Evolutionary conservation across 1,140 invertebrate species (phyloP).

Genomic region (Ooceraea biroi): DNA sequence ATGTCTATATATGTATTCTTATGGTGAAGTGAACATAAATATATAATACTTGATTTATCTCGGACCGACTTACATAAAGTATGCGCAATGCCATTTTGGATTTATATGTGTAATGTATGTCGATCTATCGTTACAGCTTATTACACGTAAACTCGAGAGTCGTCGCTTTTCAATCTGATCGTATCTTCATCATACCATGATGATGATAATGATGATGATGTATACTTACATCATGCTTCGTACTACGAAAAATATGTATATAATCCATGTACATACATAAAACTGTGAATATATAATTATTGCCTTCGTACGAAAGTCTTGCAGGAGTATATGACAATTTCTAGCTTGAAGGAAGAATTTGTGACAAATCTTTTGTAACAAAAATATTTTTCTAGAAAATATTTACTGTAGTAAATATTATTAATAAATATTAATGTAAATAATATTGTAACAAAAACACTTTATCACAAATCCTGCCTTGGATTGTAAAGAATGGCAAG

Average conservation of each 20-base stretch:
- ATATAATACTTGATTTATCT: slow-evolving; percentile 70
- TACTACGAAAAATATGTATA: neutral
- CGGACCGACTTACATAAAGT: slow-evolving; percentile 58
- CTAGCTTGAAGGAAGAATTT: slow-evolving; percentile 6
- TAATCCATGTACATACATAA: slow-evolving; percentile 64
- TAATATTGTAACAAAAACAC: neutral
- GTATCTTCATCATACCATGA: too few relatives aligned
- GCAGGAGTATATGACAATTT: neutral
- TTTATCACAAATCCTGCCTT: neutral
- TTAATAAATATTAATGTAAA: too few relatives aligned
- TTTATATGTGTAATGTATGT: slow-evolving; percentile 54
- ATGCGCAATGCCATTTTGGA: slow-evolving; percentile 59
- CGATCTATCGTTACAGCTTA: slow-evolving; percentile 60
- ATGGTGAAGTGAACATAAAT: slow-evolving; percentile 73
- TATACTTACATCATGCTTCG: too few relatives aligned
- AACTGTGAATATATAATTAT: slow-evolving; percentile 37
- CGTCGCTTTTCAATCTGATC: slow-evolving; percentile 30
- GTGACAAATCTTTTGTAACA: too few relatives aligned
- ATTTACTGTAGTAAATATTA: too few relatives aligned
- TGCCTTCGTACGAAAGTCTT: slow-evolving; percentile 39
- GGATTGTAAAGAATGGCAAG: neutral
- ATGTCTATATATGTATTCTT: slow-evolving; percentile 72
- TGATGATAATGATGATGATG: too few relatives aligned
- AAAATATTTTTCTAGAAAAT: neutral
- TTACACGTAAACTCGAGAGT: slow-evolving; percentile 57